Percentiles rank a stretch among this genome's conserved stretches.
These are phyloP conservation scores for Diplodus puntazzo DNA, from an alignment of 2,797 vertebrate species.

Conservation along the genomic window DNA sequence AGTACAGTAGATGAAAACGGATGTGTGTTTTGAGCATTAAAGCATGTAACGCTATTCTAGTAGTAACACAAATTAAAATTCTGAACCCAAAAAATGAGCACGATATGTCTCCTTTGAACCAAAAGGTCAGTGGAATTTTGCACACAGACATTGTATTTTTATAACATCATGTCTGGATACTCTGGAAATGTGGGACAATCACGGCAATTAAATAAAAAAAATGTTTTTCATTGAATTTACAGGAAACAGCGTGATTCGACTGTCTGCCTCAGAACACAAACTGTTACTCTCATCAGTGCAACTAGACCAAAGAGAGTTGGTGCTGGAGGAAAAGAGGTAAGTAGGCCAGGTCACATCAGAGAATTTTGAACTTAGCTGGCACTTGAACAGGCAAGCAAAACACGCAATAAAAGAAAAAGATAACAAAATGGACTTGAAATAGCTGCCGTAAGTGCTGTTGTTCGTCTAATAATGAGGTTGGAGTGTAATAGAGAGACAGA, in stretches of 20 bases:
- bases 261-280: conserved; percentile 22
- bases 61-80: no score
- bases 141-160: not conserved
- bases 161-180: not conserved
- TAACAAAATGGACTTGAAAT: conserved; percentile 14
- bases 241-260: not conserved
- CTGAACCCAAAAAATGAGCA: no score
- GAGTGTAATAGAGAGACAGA: conserved; percentile 30
- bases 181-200: not conserved
- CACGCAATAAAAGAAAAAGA: conserved; percentile 4
- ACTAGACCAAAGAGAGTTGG: conserved; percentile 45
- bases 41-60: no score
- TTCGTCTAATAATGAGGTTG: conserved; percentile 27
- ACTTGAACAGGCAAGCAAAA: conserved; percentile 40
- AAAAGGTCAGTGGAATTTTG: not conserved
- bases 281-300: conserved; percentile 33
- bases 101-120: not conserved
- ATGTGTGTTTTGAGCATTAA: no score
- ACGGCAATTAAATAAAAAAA: not conserved
- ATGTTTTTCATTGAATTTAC: not conserved
- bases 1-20: no score
- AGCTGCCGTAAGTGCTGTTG: conserved; percentile 5
- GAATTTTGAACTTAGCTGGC: conserved; percentile 54
- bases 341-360: conserved; percentile 65
- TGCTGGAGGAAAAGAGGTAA: conserved; percentile 52